Base-by-base conservation (phyloP, 2,888 invertebrate species). In the Abrostola triplasia region DNA sequence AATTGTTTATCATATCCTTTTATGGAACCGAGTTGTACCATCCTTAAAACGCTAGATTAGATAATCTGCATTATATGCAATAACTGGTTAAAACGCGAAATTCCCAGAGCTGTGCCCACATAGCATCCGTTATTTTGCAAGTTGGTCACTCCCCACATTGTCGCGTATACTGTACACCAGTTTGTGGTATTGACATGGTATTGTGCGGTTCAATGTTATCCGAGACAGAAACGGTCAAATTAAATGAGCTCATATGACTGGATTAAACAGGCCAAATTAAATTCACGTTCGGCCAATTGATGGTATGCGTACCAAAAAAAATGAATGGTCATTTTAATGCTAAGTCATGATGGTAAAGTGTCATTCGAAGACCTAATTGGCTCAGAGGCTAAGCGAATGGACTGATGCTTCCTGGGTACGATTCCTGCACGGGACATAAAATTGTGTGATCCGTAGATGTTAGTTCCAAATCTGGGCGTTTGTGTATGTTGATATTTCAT, bases 141-240 rank as follows among this genome's bases (percentile, higher is more conserved):
- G 54, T 69, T 67, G 76, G 82, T 81, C 81, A 77, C 83, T 80
- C 82, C 86, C 74, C 52, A 64, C 75, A 83, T 82, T 84, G 84
- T 86, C 69, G 80, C 60, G 62, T 56, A 59, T 50, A 64, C 24
- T 58, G 35, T 65, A 56, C 64, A 59, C 67, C 44, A 47, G 44
- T 67, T 73, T 76, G 70, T 75, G 70, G 75, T 81, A 73, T 80
- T 74, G 67, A 76, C 70, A 66, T 62, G 67, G 77, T 49, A 66
- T 75, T 73, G 68, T 78, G 59, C 70, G 65, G 71, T 76, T 71
- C 77, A 76, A 72, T 81, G 76, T 58, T 79, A 77, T 58, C 37
- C 63, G 66, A 78, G 64, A 74, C 71, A 59, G 58, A 57, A 59
- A 61, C 51, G 58, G 37, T 50, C 64, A 67, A 59, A 64, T 67